Evolutionary conservation across 2,888 invertebrate genomes (phyloP).

Genomic region (Napeogenes inachia): DNA sequence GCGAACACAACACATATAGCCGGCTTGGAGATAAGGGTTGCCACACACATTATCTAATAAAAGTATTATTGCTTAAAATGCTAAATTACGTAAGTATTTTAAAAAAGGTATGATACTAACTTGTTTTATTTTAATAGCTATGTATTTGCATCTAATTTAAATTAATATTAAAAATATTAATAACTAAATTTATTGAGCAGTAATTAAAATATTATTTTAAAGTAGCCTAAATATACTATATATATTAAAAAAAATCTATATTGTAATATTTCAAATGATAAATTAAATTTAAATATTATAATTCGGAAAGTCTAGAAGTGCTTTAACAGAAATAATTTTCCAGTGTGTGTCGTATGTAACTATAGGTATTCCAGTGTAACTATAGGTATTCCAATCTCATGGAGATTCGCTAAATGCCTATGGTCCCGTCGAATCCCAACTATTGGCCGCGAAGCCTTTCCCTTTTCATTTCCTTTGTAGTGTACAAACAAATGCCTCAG

Average conservation of each 20-base stretch:
- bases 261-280: no score
- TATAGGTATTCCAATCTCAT: constrained; percentile 56
- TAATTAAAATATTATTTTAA: no score
- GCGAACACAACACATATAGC: not conserved
- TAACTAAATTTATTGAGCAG: no score
- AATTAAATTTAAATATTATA: no score
- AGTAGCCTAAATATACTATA: no score
- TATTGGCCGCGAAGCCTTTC: constrained; percentile 48
- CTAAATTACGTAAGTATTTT: no score
- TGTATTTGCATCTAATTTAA: not conserved
- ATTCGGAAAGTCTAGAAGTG: no score
- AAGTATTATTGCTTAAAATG: not conserved
- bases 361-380: constrained; percentile 45
- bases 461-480: constrained; percentile 66
- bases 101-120: no score
- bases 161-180: no score
- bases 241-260: no score
- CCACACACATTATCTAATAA: not conserved
- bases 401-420: constrained; percentile 62
- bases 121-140: no score
- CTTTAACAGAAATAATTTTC: not conserved
- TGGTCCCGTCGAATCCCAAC: constrained; percentile 39
- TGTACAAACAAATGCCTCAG: constrained; percentile 59
- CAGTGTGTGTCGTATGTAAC: constrained; percentile 17
- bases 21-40: not conserved